Conservation (phyloP, 92 coral and sea anemone genomes). For the Paramuricea clavata region DNA sequence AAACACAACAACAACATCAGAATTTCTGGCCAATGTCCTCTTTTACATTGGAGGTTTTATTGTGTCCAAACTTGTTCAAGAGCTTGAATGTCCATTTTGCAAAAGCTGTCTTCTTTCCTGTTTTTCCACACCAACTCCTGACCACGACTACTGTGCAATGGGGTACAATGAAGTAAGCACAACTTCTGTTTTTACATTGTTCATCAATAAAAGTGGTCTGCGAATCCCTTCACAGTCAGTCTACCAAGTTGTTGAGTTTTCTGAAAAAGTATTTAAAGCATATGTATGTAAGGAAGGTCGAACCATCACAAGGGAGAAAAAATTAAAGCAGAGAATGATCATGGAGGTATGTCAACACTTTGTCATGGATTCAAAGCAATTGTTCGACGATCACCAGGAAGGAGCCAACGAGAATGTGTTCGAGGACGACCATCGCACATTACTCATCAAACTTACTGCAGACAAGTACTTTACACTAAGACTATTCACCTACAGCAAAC, state of each 20-base stretch:
- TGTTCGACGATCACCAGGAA: not conserved
- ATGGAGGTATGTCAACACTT: not conserved
- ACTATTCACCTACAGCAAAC: constrained; percentile 14
- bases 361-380: not conserved
- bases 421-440: not conserved
- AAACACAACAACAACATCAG: too few relatives aligned
- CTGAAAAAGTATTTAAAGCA: not conserved
- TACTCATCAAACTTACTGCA: not conserved
- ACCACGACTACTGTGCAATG: not conserved
- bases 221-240: not conserved
- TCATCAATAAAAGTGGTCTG: constrained; percentile 1
- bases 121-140: not conserved
- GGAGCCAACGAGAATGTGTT: not conserved
- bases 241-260: not conserved
- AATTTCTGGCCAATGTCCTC: constrained; percentile 16
- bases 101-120: not conserved
- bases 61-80: not conserved
- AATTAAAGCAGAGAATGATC: not conserved
- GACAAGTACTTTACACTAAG: not conserved
- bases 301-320: not conserved
- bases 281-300: too few relatives aligned
- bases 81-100: not conserved
- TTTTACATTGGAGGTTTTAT: constrained; percentile 3
- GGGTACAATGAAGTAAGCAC: not conserved
- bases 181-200: not conserved